Evolutionary conservation across 2,797 vertebrate species (phyloP).

Genomic region (Cyprinodon diabolis): DNA sequence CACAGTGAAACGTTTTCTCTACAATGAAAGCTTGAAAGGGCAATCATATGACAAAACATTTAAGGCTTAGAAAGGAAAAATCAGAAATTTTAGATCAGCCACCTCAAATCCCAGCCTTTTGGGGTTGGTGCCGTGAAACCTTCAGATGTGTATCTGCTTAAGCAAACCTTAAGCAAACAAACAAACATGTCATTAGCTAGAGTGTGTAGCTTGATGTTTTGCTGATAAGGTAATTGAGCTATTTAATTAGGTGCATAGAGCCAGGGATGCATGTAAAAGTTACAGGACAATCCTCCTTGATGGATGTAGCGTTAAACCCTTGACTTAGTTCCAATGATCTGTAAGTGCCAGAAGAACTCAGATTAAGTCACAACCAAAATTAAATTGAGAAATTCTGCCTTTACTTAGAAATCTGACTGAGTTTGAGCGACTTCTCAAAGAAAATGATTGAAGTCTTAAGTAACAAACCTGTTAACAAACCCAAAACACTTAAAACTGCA

Average conservation of each 20-base stretch:
- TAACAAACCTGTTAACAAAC: not conserved
- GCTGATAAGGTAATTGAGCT: not conserved
- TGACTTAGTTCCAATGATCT: not conserved
- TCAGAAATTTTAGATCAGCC: not conserved
- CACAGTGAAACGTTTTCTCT: not conserved
- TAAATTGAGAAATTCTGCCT: not conserved
- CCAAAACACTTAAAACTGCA: not conserved
- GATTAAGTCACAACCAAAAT: not conserved
- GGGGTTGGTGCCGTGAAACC: not conserved
- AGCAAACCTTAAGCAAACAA: not conserved
- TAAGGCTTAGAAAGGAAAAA: not conserved
- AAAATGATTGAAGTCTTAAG: not conserved
- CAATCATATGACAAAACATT: not conserved
- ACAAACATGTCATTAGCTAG: not conserved
- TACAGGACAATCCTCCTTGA: not conserved
- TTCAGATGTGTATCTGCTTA: not conserved
- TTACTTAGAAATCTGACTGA: not conserved
- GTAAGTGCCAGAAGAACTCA: not conserved
- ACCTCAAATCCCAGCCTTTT: not conserved
- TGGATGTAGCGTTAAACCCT: not conserved
- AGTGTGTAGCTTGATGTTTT: not conserved
- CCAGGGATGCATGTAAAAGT: not conserved
- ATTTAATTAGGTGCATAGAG: not conserved
- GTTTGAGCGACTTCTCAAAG: not conserved
- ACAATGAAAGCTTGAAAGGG: not conserved